Percentiles rank a stretch among this genome's conserved stretches.
Evolutionary conservation across 2,113 vertebrate species (phyloP).

Genomic region (Nycticryphes semicollaris): DNA sequence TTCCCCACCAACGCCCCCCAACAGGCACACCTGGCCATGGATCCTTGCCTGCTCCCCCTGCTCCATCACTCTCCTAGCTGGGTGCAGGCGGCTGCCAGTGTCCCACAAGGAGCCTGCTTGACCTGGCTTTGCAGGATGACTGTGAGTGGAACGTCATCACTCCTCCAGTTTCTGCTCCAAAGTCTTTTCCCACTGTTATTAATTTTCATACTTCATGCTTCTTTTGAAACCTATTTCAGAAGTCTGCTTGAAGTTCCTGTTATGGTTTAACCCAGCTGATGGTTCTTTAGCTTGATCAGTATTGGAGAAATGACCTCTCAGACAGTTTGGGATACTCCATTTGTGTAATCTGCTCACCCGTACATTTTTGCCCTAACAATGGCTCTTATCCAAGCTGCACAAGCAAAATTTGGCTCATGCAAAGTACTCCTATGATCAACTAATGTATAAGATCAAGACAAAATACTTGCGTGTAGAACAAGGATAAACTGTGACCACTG

Average conservation of each 20-base stretch:
- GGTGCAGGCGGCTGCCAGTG: neutral
- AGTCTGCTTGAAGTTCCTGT: neutral
- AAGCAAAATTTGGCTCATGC: neutral
- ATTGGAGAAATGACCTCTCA: neutral
- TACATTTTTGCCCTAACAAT: neutral
- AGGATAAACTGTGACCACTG: neutral
- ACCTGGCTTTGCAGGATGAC: neutral
- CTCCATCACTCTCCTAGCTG: neutral
- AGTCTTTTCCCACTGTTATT: neutral
- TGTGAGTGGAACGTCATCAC: neutral
- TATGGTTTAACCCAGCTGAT: neutral
- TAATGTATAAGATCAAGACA: neutral
- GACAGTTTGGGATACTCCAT: neutral
- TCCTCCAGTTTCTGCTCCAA: neutral
- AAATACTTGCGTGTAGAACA: neutral
- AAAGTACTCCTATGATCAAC: neutral
- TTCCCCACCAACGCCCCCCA: accelerated
- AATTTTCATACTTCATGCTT: neutral
- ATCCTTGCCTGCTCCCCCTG: neutral
- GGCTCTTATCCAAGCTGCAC: neutral
- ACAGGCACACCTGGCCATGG: neutral
- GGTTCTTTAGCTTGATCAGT: neutral
- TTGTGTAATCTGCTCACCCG: neutral
- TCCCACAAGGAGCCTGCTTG: accelerated
- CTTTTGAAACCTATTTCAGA: neutral